Conservation (phyloP, 2,797 vertebrate species). For the Sebastolobus alascanus region DNA sequence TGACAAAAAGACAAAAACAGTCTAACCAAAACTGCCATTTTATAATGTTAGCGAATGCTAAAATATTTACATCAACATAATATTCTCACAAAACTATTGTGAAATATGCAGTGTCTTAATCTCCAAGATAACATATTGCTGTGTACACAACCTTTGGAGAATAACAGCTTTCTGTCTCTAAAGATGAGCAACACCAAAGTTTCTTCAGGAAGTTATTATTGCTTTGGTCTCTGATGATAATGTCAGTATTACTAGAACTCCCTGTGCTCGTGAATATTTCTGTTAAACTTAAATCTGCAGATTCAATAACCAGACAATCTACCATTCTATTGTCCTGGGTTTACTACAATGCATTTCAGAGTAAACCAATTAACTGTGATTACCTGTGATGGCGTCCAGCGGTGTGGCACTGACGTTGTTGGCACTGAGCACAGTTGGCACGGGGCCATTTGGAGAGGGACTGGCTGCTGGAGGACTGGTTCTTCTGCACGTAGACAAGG, state of each 20-base stretch:
- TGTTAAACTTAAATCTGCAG: neutral
- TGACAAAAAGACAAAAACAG: neutral
- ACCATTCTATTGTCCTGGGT: neutral
- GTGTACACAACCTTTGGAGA: neutral
- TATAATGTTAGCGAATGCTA: neutral
- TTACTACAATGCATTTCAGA: neutral
- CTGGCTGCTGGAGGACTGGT: neutral
- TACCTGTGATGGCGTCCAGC: constrained; percentile 43
- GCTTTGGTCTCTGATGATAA: neutral
- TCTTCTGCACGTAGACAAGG: neutral
- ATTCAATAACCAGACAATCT: neutral
- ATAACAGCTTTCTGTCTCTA: neutral
- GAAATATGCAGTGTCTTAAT: neutral
- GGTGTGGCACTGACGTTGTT: constrained; percentile 10
- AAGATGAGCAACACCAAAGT: no score
- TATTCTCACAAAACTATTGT: neutral
- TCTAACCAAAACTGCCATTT: neutral
- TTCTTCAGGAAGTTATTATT: neutral
- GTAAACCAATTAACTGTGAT: neutral
- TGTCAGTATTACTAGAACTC: neutral
- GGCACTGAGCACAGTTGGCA: constrained; percentile 29
- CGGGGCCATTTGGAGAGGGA: neutral
- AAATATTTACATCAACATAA: neutral
- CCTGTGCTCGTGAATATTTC: neutral
- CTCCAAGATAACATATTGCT: neutral